phyloP scores from a whole-genome alignment of 2,888 invertebrate species.

The Eugnorisma glareosa region DNA sequence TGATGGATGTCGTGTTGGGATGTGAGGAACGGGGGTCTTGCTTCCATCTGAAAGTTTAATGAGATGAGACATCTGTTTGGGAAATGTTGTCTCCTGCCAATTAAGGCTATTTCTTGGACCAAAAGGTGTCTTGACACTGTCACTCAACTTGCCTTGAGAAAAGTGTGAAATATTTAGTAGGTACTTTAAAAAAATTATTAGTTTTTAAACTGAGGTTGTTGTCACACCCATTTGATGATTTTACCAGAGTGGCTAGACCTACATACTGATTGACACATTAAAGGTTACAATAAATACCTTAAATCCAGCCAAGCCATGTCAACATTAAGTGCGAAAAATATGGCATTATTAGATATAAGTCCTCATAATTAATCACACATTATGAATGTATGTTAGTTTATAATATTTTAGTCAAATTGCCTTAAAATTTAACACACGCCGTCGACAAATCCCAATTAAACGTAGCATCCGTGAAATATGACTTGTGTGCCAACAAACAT shows the following conservation, averaged over 20 bases:
- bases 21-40: conserved; percentile 9
- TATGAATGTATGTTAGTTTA: conserved; percentile 2
- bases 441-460: conserved; percentile 52
- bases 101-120: background rate
- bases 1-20: conserved; percentile 27
- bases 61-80: background rate
- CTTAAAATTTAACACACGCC: conserved; percentile 35
- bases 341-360: background rate
- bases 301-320: background rate
- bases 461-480: conserved; percentile 26
- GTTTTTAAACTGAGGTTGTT: no score
- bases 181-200: background rate
- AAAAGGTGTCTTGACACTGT: background rate
- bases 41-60: conserved; percentile 15
- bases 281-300: background rate
- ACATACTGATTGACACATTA: background rate
- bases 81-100: background rate
- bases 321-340: background rate
- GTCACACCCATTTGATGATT: background rate
- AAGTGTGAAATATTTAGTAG: background rate
- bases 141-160: no score
- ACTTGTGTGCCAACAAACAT: conserved; percentile 26
- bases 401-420: conserved; percentile 22
- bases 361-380: background rate
- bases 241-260: background rate